A percentile compares a stretch with the other conserved stretches of the same genome.
phyloP scores from a whole-genome alignment of 2,113 vertebrate species.

The Tenebrosternarchus preto region DNA sequence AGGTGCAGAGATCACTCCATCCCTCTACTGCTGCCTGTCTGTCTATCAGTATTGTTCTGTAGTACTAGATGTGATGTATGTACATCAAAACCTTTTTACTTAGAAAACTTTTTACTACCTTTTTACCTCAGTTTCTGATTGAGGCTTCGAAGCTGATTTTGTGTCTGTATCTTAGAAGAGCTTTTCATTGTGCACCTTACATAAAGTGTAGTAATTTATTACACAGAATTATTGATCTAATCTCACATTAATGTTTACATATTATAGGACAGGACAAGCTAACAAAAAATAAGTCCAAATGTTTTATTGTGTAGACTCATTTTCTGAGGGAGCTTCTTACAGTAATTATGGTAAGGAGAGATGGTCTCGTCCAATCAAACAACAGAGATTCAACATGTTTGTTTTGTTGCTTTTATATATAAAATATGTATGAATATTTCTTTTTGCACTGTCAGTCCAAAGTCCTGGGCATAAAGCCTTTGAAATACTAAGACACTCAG shows the following conservation, averaged over 20 bases:
- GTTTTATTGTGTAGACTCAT: too few species aligned
- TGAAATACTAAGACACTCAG: slow-evolving; percentile 44
- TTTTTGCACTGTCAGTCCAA: slow-evolving; percentile 66
- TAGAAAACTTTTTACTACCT: too few species aligned
- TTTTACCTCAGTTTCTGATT: not conserved
- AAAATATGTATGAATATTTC: slow-evolving; percentile 46
- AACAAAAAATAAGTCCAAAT: too few species aligned
- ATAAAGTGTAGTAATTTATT: too few species aligned
- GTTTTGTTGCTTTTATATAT: slow-evolving; percentile 18
- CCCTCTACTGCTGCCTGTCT: too few species aligned
- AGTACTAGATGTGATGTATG: too few species aligned
- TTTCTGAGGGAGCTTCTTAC: too few species aligned
- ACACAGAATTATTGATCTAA: too few species aligned
- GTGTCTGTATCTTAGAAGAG: not conserved
- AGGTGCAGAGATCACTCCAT: too few species aligned
- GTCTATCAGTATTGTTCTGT: too few species aligned
- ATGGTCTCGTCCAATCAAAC: slow-evolving; percentile 60
- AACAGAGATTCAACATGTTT: slow-evolving; percentile 62
- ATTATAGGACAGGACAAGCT: too few species aligned
- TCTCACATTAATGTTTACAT: too few species aligned
- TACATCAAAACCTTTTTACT: not conserved
- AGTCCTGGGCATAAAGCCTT: slow-evolving; percentile 54
- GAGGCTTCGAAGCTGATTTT: not conserved
- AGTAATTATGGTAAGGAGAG: slow-evolving; percentile 40
- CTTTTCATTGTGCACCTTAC: not conserved